Evolutionary conservation across 2,797 vertebrate species (phyloP).

Genomic region (Telmatherina bonti): DNA sequence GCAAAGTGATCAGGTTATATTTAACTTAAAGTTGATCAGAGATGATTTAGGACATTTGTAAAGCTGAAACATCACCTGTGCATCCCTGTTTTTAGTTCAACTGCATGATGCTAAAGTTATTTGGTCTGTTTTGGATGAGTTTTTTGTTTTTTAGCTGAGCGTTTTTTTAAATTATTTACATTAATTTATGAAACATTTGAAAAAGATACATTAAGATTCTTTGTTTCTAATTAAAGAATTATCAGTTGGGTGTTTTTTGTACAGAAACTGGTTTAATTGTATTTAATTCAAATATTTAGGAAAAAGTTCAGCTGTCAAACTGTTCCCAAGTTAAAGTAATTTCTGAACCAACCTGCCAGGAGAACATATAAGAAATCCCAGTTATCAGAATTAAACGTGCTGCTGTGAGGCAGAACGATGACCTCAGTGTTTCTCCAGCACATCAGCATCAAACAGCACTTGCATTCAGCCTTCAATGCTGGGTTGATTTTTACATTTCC

Average conservation of each 20-base stretch:
- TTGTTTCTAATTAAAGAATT: too few species aligned
- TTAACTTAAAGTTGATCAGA: slow-evolving; percentile 29
- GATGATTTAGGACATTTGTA: background rate
- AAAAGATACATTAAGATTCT: too few species aligned
- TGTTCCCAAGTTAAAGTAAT: slow-evolving; percentile 11
- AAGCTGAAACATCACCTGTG: too few species aligned
- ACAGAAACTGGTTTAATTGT: too few species aligned
- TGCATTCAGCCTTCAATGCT: slow-evolving; percentile 17
- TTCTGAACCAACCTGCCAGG: slow-evolving; percentile 7
- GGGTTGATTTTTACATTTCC: slow-evolving; percentile 59
- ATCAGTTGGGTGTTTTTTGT: too few species aligned
- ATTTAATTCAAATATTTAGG: background rate
- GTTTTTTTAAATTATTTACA: too few species aligned
- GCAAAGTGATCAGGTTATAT: slow-evolving; percentile 8
- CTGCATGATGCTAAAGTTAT: too few species aligned
- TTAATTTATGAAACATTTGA: too few species aligned
- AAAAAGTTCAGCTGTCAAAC: background rate
- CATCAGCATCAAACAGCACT: slow-evolving; percentile 31
- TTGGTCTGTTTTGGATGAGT: too few species aligned
- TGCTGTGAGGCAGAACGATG: slow-evolving; percentile 25
- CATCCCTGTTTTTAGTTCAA: too few species aligned
- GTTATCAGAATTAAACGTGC: background rate
- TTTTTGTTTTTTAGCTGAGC: too few species aligned
- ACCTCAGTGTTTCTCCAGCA: slow-evolving; percentile 35
- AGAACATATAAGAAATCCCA: background rate